phyloP scores from a whole-genome alignment of 2,113 vertebrate genomes.

The Sceloporus tristichus region DNA sequence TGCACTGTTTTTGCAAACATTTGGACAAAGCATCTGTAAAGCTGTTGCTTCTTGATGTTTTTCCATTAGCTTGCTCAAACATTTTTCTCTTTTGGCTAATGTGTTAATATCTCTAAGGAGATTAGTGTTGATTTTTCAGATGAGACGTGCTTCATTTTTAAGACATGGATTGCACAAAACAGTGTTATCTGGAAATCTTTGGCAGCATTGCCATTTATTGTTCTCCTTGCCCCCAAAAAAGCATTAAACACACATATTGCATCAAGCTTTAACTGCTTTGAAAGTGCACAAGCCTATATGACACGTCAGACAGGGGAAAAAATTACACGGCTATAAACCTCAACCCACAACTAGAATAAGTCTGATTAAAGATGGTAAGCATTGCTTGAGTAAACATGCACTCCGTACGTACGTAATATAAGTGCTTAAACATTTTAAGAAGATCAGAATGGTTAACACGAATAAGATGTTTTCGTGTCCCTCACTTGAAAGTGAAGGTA shows the following conservation, averaged over 20 bases:
- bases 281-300: not conserved
- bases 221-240: conserved; percentile 22
- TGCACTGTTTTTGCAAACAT: conserved; percentile 33
- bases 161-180: conserved; percentile 36
- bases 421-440: not conserved
- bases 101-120: conserved; percentile 51
- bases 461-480: not conserved
- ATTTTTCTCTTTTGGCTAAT: conserved; percentile 40
- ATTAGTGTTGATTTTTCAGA: conserved; percentile 34
- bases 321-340: not conserved
- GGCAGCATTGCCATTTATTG: not conserved
- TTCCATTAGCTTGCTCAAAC: conserved; percentile 42
- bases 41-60: too few species aligned
- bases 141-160: conserved; percentile 31
- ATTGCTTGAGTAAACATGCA: not conserved
- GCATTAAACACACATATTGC: conserved; percentile 1
- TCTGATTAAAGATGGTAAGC: not conserved
- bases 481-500: not conserved
- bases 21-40: conserved; percentile 34
- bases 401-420: not conserved
- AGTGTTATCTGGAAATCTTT: conserved; percentile 29
- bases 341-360: not conserved
- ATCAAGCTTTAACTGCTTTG: conserved; percentile 7
- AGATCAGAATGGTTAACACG: not conserved
- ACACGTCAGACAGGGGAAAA: not conserved